These are phyloP conservation scores for Mugil cephalus DNA, from an alignment of 2,113 vertebrate species.

Conservation along the genomic window DNA sequence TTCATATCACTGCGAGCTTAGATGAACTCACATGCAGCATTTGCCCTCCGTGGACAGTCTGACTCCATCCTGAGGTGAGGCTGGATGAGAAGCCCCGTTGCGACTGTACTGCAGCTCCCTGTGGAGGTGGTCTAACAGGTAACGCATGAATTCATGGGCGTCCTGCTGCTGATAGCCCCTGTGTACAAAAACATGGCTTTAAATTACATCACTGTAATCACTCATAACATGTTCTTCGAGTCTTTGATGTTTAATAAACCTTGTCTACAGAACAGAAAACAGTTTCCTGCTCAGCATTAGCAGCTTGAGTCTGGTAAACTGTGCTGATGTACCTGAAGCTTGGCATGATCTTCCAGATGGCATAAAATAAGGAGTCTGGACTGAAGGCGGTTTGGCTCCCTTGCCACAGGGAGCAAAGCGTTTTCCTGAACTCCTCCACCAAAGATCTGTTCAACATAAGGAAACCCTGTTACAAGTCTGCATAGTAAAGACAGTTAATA, in stretches of 20 bases:
- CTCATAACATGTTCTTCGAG: background rate
- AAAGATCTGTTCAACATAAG: constrained; percentile 87
- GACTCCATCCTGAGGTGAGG: constrained; percentile 86
- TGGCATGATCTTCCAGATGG: constrained; percentile 99
- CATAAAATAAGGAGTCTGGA: constrained; percentile 97
- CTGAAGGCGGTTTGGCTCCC: constrained; percentile 96
- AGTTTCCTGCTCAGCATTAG: background rate
- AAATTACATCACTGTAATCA: background rate
- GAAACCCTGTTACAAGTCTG: background rate
- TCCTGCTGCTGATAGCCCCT: constrained; percentile 99
- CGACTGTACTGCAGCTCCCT: constrained; percentile 93
- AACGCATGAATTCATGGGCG: constrained; percentile 98
- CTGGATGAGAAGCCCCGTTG: constrained; percentile 87
- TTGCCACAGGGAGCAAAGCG: constrained; percentile 96
- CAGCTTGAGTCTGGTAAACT: background rate
- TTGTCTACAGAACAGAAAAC: constrained; percentile 1
- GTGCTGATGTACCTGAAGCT: constrained; percentile 91
- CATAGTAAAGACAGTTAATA: background rate
- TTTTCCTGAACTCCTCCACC: constrained; percentile 99
- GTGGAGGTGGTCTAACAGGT: constrained; percentile 98
- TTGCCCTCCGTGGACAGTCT: constrained; percentile 86
- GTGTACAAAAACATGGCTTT: constrained; percentile 39
- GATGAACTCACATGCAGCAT: constrained; percentile 91
- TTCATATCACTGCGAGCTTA: background rate
- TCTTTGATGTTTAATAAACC: background rate